phyloP scores from a whole-genome alignment of 1,140 invertebrate genomes.

The Tetragonula clypearis region DNA sequence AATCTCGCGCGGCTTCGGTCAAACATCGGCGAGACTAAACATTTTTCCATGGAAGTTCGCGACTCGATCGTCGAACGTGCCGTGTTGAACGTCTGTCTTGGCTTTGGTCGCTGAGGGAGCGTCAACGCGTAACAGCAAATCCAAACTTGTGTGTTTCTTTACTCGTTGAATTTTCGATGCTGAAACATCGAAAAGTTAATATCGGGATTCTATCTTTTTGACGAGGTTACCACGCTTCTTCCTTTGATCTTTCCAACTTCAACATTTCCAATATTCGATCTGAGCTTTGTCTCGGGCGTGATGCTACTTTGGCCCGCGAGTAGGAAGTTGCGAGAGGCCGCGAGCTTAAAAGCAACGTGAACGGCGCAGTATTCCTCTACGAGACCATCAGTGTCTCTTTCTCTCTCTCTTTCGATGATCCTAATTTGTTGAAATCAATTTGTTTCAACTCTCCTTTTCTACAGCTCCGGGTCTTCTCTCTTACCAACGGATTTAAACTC shows the following conservation, averaged over 20 bases:
- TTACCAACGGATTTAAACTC: too few relatives aligned
- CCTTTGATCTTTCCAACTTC: conserved; percentile 17
- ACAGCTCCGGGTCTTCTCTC: too few relatives aligned
- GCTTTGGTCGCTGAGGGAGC: neutral
- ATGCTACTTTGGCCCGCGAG: too few relatives aligned
- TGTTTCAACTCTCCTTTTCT: too few relatives aligned
- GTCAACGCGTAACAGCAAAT: too few relatives aligned
- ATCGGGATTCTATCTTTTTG: neutral
- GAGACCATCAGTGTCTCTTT: too few relatives aligned
- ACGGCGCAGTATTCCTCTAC: too few relatives aligned
- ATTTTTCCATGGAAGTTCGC: neutral
- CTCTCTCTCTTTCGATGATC: too few relatives aligned
- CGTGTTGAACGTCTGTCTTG: neutral
- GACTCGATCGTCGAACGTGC: neutral
- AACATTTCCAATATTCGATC: neutral
- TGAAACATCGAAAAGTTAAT: neutral
- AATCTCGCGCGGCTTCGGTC: neutral
- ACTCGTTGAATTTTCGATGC: conserved; percentile 7
- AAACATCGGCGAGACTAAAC: neutral
- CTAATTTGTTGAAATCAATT: too few relatives aligned
- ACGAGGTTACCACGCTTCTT: neutral
- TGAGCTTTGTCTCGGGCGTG: neutral
- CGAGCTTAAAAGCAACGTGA: too few relatives aligned
- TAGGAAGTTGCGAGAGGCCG: too few relatives aligned
- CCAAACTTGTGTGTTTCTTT: neutral